phyloP scores from a whole-genome alignment of 2,888 invertebrate species.

The Dicycla oo region DNA sequence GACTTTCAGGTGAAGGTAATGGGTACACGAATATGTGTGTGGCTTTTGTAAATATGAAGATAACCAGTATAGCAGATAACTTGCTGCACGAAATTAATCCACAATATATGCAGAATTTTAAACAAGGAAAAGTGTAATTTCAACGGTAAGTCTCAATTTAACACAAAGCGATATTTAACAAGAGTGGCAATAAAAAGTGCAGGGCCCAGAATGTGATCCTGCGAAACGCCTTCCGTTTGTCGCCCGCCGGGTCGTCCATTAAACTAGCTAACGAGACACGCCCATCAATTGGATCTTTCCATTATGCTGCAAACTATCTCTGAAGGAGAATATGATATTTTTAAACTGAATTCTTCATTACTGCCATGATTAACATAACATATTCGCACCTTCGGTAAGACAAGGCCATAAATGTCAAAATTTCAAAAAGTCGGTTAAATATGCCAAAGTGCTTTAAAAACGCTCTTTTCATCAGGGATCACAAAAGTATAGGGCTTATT shows the following conservation, averaged over 20 bases:
- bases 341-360: slow-evolving; percentile 36
- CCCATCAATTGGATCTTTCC: slow-evolving; percentile 54
- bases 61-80: background rate
- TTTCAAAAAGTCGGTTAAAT: too few species aligned
- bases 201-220: slow-evolving; percentile 48
- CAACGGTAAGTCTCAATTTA: background rate
- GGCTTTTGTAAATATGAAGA: background rate
- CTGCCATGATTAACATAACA: slow-evolving; percentile 34
- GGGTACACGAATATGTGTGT: too few species aligned
- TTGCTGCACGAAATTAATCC: background rate
- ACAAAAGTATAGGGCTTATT: too few species aligned
- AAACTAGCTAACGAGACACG: slow-evolving; percentile 62
- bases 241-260: slow-evolving; percentile 56
- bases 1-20: background rate
- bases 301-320: slow-evolving; percentile 51
- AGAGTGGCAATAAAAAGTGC: slow-evolving; percentile 46
- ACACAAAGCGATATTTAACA: slow-evolving; percentile 20
- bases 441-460: too few species aligned
- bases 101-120: background rate
- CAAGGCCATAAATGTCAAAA: too few species aligned
- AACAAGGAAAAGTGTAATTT: background rate
- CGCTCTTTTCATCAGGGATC: too few species aligned
- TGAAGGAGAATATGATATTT: slow-evolving; percentile 22
- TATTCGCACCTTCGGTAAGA: too few species aligned
- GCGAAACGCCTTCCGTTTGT: slow-evolving; percentile 44